Evolutionary conservation across 2,888 invertebrate genomes (phyloP).

Genomic region (Lottia scabra): DNA sequence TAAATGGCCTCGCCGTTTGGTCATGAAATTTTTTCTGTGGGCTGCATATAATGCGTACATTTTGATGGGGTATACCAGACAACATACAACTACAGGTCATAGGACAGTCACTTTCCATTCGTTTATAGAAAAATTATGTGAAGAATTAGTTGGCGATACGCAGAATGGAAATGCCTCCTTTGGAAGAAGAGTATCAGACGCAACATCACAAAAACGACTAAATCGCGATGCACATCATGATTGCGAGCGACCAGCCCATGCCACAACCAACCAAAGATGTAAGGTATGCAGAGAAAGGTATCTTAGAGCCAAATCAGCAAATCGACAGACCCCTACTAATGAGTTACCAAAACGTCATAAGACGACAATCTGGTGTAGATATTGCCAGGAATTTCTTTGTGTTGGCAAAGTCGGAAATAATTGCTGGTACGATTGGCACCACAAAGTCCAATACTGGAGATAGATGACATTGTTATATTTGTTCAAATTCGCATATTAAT

Average conservation of each 20-base stretch:
- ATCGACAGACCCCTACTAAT: background rate
- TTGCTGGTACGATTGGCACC: slow-evolving; percentile 19
- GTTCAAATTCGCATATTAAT: no score
- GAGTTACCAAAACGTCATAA: slow-evolving; percentile 12
- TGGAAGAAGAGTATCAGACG: background rate
- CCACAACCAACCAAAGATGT: slow-evolving; percentile 9
- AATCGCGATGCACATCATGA: slow-evolving; percentile 9
- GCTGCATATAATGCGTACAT: slow-evolving; percentile 17
- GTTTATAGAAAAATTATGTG: slow-evolving; percentile 12
- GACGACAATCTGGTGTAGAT: background rate
- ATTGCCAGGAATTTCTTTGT: slow-evolving; percentile 14
- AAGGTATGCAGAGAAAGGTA: slow-evolving; percentile 17
- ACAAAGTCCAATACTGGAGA: slow-evolving; percentile 13
- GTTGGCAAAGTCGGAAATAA: slow-evolving; percentile 3
- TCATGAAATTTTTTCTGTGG: slow-evolving; percentile 30
- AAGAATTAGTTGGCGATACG: slow-evolving; percentile 5
- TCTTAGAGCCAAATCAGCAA: background rate
- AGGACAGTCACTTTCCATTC: slow-evolving; percentile 3
- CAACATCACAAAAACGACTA: background rate
- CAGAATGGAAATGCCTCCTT: background rate
- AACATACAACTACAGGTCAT: background rate
- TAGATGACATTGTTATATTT: background rate
- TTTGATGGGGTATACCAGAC: slow-evolving; percentile 10
- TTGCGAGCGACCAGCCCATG: background rate
- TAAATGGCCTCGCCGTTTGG: slow-evolving; percentile 27